phyloP scores from a whole-genome alignment of 2,888 invertebrate genomes.

The Nephrotoma guestfalica region DNA sequence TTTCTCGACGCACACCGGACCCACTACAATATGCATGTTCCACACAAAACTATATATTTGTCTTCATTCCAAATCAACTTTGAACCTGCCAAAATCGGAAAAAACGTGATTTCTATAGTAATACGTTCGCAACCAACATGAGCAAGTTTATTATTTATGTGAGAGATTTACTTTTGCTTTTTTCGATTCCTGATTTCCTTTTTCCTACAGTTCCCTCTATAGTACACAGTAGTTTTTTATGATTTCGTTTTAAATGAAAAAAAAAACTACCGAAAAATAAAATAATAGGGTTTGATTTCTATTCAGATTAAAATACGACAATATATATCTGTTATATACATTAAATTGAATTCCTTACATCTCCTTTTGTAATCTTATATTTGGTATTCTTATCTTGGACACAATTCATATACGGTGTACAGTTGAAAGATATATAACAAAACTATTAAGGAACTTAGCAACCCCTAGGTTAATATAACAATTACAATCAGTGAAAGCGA shows the following conservation, averaged over 20 bases:
- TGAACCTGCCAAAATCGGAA: not conserved
- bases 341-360: not conserved
- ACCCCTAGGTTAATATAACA: not conserved
- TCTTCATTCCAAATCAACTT: not conserved
- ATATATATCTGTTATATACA: not conserved
- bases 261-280: not conserved
- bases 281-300: not conserved
- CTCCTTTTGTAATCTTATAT: not conserved
- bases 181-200: not conserved
- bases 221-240: not conserved
- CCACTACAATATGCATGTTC: not conserved
- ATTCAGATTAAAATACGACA: not conserved
- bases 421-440: not conserved
- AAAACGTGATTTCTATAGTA: not conserved
- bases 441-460: not conserved
- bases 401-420: not conserved
- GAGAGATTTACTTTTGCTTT: not conserved
- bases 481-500: not conserved
- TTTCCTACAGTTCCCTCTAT: not conserved
- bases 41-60: not conserved
- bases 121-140: not conserved
- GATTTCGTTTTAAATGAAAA: not conserved
- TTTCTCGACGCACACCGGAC: not conserved
- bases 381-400: not conserved
- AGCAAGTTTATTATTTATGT: not conserved